Evolutionary conservation across 2,797 vertebrate species (phyloP).

Genomic region (Labeo calbasu): DNA sequence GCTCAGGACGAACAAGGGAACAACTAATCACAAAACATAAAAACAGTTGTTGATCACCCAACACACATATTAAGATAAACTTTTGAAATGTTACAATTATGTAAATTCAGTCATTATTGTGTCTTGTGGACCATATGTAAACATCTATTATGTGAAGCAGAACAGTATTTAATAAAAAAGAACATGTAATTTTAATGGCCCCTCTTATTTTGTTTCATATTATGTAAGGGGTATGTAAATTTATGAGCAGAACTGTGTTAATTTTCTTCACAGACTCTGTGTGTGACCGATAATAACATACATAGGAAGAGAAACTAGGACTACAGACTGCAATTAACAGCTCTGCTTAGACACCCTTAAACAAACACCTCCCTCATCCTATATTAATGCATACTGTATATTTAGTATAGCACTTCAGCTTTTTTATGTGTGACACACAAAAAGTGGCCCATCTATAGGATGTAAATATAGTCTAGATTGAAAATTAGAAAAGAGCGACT

Average conservation of each 20-base stretch:
- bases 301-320: not conserved
- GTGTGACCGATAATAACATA: not conserved
- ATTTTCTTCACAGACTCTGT: not conserved
- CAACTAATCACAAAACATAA: not conserved
- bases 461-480: conserved; percentile 2
- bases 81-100: not conserved
- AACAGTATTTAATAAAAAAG: not conserved
- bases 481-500: conserved; percentile 8
- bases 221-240: not conserved
- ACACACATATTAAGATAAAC: not conserved
- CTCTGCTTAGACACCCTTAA: not conserved
- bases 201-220: not conserved
- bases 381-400: not conserved
- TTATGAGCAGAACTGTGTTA: not conserved
- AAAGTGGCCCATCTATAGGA: not conserved
- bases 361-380: not conserved
- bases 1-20: not conserved
- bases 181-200: not conserved
- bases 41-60: not conserved
- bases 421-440: conserved; percentile 1
- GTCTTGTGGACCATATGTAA: not conserved
- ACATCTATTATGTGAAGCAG: not conserved
- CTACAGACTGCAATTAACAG: conserved; percentile 8
- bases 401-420: conserved; percentile 7
- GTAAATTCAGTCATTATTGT: not conserved